Conservation (phyloP, 1,140 invertebrate genomes). For the Whitmania pigra region DNA sequence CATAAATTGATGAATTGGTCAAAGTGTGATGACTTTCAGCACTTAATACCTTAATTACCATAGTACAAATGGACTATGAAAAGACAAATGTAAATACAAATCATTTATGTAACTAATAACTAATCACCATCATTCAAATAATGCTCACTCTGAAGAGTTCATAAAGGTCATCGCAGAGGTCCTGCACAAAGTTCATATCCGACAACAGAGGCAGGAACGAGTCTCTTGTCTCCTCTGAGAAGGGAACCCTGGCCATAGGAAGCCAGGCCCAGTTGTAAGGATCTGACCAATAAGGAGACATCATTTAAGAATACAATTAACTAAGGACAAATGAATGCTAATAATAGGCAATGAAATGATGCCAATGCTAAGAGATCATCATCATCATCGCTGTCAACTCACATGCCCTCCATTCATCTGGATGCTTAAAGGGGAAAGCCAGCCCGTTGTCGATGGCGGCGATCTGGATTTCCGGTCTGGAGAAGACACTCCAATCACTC, state of each 20-base stretch:
- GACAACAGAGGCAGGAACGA: conserved; percentile 77
- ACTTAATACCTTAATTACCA: too few species aligned
- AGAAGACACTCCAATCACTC: conserved; percentile 54
- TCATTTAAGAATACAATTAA: too few species aligned
- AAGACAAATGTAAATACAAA: too few species aligned
- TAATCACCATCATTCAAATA: not conserved
- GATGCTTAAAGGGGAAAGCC: conserved; percentile 98
- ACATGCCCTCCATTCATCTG: conserved; percentile 95
- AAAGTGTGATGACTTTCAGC: too few species aligned
- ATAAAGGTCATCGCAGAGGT: conserved; percentile 88
- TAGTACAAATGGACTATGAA: too few species aligned
- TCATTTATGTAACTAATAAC: too few species aligned
- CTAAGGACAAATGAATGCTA: too few species aligned
- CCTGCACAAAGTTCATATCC: conserved; percentile 96
- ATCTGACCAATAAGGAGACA: conserved; percentile 44
- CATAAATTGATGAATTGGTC: too few species aligned
- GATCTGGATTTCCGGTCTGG: conserved; percentile 65
- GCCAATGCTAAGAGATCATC: too few species aligned
- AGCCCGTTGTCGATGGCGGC: conserved; percentile 98
- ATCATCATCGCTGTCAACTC: conserved; percentile 28
- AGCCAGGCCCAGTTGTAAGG: conserved; percentile 99
- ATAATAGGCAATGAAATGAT: too few species aligned
- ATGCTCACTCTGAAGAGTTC: conserved; percentile 71
- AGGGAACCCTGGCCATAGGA: conserved; percentile 84
- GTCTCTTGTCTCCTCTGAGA: conserved; percentile 77